Evolutionary conservation across 2,888 invertebrate species (phyloP).

Genomic region (Drosophila merina): DNA sequence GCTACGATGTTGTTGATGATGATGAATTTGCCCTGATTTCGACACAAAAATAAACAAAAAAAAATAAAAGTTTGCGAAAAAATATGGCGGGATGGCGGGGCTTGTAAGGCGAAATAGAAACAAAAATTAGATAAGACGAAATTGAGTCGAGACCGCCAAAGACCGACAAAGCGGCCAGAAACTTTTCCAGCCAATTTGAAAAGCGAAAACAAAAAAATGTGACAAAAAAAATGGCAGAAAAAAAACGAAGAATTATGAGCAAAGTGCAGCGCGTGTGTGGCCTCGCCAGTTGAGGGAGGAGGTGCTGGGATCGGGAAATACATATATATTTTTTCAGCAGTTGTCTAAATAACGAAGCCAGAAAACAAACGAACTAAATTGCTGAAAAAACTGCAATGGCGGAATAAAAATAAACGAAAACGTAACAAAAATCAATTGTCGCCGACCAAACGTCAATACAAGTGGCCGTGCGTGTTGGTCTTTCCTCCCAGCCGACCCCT

Average conservation of each 20-base stretch:
- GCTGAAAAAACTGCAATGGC: conserved; percentile 61
- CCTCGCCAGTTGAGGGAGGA: conserved; percentile 38
- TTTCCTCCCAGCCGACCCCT: conserved; percentile 14
- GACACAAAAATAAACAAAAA: conserved; percentile 78
- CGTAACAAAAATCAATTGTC: conserved; percentile 79
- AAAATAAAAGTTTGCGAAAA: conserved; percentile 43
- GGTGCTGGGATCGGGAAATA: too few species aligned
- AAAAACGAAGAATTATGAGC: conserved; percentile 54
- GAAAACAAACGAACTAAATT: conserved; percentile 80
- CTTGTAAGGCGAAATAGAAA: conserved; percentile 35
- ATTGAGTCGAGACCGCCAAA: conserved; percentile 65
- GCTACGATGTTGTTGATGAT: conserved; percentile 79
- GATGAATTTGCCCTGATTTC: conserved; percentile 83
- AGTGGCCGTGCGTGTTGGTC: conserved; percentile 54
- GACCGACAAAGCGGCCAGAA: conserved; percentile 67
- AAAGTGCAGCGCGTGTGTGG: conserved; percentile 76
- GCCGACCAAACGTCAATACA: conserved; percentile 79
- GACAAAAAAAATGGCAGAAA: conserved; percentile 29
- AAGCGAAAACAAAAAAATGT: conserved; percentile 34
- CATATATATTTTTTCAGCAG: conserved; percentile 65
- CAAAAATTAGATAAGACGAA: conserved; percentile 76
- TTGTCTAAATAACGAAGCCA: conserved; percentile 76
- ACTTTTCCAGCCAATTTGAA: conserved; percentile 57
- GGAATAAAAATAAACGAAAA: conserved; percentile 78
- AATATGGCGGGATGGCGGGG: conserved; percentile 17